Base-by-base conservation (phyloP, 2,888 invertebrate genomes). In the Anthophora plumipes region DNA sequence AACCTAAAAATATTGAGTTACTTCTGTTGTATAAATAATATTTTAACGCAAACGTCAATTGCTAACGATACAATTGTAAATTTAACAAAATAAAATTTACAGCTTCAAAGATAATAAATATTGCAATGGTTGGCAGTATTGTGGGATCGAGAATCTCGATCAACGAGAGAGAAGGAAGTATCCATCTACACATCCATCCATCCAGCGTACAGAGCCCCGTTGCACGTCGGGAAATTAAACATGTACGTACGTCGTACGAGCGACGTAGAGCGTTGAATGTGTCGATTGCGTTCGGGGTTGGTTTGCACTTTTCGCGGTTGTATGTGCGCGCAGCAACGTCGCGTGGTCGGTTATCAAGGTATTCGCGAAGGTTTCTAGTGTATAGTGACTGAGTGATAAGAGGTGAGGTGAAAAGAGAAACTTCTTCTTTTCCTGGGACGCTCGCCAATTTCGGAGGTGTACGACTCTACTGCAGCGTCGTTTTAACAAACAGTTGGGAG, bases 201-300 rank as follows among this genome's bases (percentile, higher is more conserved):
- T 87, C 85, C 85, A 89, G 82, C 88, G 87, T 89, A 84, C 85
- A 84, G 81, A 83, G 83, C 89, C 91, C 91, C 91, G 90, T 90
- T 91, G 92, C 91, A 91, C 88, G 89, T 91, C 91, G 92, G 91
- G 90, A 89, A 90, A 88, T 84, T 83, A 90, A 86, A 90, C 85
- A 91, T 92, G 91, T 91, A 91, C 89, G 90, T 91, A 90, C 86
- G 89, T 91, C 88, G 86, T 90, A 87, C 82, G 85, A 87, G 82
- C 84, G 84, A 88, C 84, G 87, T 88, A 90, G 86, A 86, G 88
- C 78, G 86, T 89, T 89, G 85, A 89, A 84, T 85, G 84, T 85
- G 84, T 81, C 84, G 84, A 84, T 82, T 82, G 61, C 77, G 78
- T 86, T 84, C 78, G 74, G 82, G 79, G 80, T 83, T 80, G 76